phyloP scores from a whole-genome alignment of 2,113 vertebrate species.

The Lates calcarifer region DNA sequence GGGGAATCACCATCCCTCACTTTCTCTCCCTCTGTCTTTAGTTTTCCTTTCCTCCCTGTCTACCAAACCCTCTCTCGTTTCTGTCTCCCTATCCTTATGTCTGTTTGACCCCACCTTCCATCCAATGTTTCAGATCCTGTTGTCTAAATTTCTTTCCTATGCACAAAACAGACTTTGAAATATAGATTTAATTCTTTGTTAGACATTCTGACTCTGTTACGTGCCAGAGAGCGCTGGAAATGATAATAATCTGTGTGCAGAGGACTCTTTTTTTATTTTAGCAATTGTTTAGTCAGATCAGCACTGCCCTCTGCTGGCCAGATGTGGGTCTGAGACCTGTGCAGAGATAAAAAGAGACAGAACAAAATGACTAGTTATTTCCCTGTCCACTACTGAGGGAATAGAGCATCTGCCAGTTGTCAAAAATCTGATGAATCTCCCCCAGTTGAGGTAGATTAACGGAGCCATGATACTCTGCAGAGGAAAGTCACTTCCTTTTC shows the following conservation, averaged over 20 bases:
- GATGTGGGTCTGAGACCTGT: not conserved
- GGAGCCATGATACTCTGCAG: not conserved
- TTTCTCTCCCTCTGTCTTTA: constrained; percentile 47
- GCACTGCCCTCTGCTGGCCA: constrained; percentile 71
- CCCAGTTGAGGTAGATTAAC: not conserved
- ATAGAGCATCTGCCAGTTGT: not conserved
- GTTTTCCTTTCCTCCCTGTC: constrained; percentile 36
- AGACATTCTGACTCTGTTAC: not conserved
- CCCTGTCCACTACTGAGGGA: not conserved
- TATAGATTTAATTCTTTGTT: not conserved
- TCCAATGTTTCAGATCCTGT: not conserved
- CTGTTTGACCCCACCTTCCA: constrained; percentile 9
- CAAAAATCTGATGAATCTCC: constrained; percentile 1
- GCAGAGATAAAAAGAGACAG: not conserved
- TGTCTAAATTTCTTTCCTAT: not conserved
- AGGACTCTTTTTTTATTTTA: not conserved
- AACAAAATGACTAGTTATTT: not conserved
- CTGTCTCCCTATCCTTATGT: not conserved
- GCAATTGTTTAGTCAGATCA: constrained; percentile 1
- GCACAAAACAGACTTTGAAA: not conserved
- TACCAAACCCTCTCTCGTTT: constrained; percentile 13
- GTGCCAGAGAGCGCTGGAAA: not conserved
- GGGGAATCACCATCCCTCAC: constrained; percentile 71
- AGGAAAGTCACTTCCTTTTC: not conserved
- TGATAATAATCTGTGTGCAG: not conserved